These are phyloP conservation scores for Platichthys stellatus DNA, from an alignment of 2,113 vertebrate species.

Conservation along the genomic window DNA sequence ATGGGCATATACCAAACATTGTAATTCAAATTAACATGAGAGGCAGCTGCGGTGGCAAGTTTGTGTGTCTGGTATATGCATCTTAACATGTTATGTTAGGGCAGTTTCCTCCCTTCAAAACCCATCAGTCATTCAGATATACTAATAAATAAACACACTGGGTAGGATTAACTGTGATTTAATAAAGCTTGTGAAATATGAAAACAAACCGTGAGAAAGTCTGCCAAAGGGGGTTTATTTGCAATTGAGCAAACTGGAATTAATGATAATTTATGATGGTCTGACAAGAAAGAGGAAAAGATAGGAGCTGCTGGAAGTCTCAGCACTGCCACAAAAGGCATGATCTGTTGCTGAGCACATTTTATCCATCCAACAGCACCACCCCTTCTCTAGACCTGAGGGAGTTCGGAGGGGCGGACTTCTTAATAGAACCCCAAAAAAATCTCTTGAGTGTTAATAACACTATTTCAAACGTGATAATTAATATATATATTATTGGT, in stretches of 20 bases:
- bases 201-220: slow-evolving; percentile 16
- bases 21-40: slow-evolving; percentile 18
- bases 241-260: slow-evolving; percentile 5
- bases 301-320: slow-evolving; percentile 21
- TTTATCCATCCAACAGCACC: not conserved
- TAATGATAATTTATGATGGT: slow-evolving; percentile 52
- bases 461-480: slow-evolving; percentile 10
- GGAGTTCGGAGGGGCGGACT: slow-evolving; percentile 7
- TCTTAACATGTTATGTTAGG: slow-evolving; percentile 1
- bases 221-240: slow-evolving; percentile 10
- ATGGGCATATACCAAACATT: slow-evolving; percentile 24
- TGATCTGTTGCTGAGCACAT: slow-evolving; percentile 8
- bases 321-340: slow-evolving; percentile 3
- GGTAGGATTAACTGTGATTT: slow-evolving; percentile 7
- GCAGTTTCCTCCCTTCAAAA: not conserved
- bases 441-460: too few species aligned
- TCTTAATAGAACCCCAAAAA: not conserved
- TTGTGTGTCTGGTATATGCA: not conserved
- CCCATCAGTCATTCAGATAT: not conserved
- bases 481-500: slow-evolving; percentile 15
- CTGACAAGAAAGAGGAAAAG: slow-evolving; percentile 23
- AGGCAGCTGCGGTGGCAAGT: slow-evolving; percentile 17
- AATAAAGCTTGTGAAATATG: slow-evolving; percentile 4
- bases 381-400: slow-evolving; percentile 5
- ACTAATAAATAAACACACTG: not conserved